Percentiles rank a stretch among this genome's conserved stretches.
Evolutionary conservation across 1,140 invertebrate genomes (phyloP).

Genomic region (Halictus rubicundus): DNA sequence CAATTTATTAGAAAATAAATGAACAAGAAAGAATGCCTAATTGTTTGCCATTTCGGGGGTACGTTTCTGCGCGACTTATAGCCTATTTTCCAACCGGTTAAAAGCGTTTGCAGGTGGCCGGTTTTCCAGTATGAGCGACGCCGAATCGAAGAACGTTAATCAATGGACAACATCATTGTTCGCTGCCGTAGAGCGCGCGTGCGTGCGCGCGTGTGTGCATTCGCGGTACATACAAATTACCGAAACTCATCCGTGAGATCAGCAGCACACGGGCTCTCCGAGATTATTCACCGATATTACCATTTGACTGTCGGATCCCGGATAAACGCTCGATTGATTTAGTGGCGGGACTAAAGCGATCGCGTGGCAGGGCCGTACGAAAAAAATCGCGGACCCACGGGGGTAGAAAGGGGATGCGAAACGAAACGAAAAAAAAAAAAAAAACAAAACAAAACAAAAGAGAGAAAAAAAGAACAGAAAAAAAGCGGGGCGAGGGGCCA

Average conservation of each 20-base stretch:
- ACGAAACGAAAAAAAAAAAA: slow-evolving; percentile 12
- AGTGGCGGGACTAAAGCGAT: slow-evolving; percentile 38
- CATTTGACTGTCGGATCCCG: slow-evolving; percentile 51
- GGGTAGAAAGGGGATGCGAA: not conserved
- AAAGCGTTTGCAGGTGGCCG: no score
- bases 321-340: slow-evolving; percentile 63
- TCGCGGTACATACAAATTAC: slow-evolving; percentile 16
- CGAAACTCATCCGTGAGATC: not conserved
- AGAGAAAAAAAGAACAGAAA: no score
- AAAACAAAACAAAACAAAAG: no score
- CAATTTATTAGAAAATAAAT: no score
- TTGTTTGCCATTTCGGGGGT: no score
- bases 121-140: no score
- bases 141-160: not conserved
- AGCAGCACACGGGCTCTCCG: not conserved
- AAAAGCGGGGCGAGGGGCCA: not conserved
- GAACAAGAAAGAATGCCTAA: no score
- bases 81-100: no score
- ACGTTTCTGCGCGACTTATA: no score
- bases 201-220: no score
- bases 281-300: slow-evolving; percentile 50
- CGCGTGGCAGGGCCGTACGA: slow-evolving; percentile 15
- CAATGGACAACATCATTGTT: slow-evolving; percentile 5
- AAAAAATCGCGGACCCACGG: slow-evolving; percentile 21
- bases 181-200: not conserved